A percentile compares a stretch with the other conserved stretches of the same genome.
Conservation (phyloP, 2,888 invertebrate genomes). For the Drosophila barbarae region DNA sequence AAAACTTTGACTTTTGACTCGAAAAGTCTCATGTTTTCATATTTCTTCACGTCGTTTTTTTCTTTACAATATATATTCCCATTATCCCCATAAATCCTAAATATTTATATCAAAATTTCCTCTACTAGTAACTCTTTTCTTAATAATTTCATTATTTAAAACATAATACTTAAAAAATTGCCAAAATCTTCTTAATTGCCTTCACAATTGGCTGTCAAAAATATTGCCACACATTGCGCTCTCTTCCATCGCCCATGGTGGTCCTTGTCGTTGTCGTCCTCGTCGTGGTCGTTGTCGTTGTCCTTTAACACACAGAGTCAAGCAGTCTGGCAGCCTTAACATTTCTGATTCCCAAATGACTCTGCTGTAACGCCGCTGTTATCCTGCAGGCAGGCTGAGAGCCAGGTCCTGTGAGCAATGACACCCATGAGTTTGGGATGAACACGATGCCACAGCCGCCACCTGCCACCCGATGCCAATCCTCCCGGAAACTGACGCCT, state of each 20-base stretch:
- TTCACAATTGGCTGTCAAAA: slow-evolving; percentile 36
- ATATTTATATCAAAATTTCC: too few species aligned
- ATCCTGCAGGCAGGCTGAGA: slow-evolving; percentile 25
- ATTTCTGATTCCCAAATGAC: slow-evolving; percentile 32
- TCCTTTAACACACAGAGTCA: slow-evolving; percentile 45
- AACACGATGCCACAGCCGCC: slow-evolving; percentile 31
- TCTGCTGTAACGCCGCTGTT: slow-evolving; percentile 50
- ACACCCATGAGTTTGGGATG: slow-evolving; percentile 61
- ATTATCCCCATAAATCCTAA: too few species aligned
- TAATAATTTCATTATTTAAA: too few species aligned
- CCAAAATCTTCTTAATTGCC: too few species aligned
- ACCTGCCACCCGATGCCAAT: slow-evolving; percentile 2
- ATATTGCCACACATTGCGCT: slow-evolving; percentile 39
- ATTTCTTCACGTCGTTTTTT: too few species aligned
- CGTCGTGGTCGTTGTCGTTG: slow-evolving; percentile 4
- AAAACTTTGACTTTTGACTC: too few species aligned
- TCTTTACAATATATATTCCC: too few species aligned
- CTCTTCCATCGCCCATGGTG: slow-evolving; percentile 16
- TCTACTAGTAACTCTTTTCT: too few species aligned
- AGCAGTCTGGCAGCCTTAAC: slow-evolving; percentile 70
- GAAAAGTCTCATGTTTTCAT: too few species aligned
- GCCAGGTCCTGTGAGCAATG: slow-evolving; percentile 50
- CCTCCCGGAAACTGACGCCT: slow-evolving; percentile 11
- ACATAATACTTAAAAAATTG: too few species aligned
- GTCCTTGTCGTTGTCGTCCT: slow-evolving; percentile 1